phyloP scores from a whole-genome alignment of 2,797 vertebrate species.

The Micrastur ruficollis region DNA sequence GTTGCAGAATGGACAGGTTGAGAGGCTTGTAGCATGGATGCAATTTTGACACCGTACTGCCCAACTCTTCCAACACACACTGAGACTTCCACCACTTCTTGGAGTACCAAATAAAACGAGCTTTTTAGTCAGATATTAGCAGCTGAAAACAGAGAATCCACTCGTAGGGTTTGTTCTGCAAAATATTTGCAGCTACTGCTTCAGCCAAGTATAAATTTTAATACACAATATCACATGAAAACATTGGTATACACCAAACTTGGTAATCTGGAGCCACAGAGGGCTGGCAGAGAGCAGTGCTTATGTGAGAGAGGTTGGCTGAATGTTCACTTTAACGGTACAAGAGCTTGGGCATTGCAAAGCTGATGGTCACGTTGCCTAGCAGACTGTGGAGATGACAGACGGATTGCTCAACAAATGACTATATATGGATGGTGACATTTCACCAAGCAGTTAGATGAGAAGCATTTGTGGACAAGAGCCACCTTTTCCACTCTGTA shows the following conservation, averaged over 20 bases:
- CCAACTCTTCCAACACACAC: background rate
- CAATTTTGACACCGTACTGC: background rate
- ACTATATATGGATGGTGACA: background rate
- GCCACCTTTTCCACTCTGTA: background rate
- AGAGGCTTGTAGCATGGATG: background rate
- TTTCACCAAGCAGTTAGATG: background rate
- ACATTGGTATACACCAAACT: background rate
- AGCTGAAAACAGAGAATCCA: background rate
- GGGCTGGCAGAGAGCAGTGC: background rate
- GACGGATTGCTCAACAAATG: background rate
- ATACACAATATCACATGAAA: background rate
- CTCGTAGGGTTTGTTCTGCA: background rate
- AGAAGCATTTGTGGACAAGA: background rate
- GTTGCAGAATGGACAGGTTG: background rate
- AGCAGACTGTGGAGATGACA: background rate
- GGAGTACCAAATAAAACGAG: fast-evolving
- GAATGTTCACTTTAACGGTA: background rate
- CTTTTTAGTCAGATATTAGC: background rate
- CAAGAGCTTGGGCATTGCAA: background rate
- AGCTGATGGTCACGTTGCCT: background rate
- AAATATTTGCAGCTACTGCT: background rate
- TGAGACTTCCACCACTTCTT: background rate
- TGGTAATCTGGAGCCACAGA: background rate
- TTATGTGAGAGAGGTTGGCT: background rate
- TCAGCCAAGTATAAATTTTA: background rate